A percentile compares a stretch with the other conserved stretches of the same genome.
phyloP scores from a whole-genome alignment of 2,113 vertebrate genomes.

The Xenopus borealis region DNA sequence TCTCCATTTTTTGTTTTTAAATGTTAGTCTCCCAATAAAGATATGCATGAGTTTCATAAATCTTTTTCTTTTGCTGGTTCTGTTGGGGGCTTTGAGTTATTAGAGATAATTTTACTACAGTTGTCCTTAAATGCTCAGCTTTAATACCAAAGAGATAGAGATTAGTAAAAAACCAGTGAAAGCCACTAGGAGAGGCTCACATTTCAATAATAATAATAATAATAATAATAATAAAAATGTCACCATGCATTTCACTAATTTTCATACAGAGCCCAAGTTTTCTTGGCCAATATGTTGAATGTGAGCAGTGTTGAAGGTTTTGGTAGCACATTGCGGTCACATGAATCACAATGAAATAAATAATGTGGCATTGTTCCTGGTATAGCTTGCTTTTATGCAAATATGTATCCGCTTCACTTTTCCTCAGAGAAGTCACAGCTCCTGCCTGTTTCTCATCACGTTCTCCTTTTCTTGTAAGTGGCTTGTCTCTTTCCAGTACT shows the following conservation, averaged over 20 bases:
- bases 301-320: slow-evolving; percentile 27
- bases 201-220: too few species aligned
- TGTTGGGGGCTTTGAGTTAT: too few species aligned
- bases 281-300: not conserved
- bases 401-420: slow-evolving; percentile 55
- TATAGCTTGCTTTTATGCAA: slow-evolving; percentile 49
- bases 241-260: slow-evolving; percentile 47
- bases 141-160: too few species aligned
- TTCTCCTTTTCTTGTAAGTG: slow-evolving; percentile 54
- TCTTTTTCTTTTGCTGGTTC: too few species aligned
- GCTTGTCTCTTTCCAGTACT: slow-evolving; percentile 49
- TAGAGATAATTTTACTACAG: too few species aligned
- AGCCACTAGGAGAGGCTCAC: too few species aligned
- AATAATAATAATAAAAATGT: too few species aligned
- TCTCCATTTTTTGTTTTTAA: too few species aligned
- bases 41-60: too few species aligned
- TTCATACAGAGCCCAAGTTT: not conserved
- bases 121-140: too few species aligned
- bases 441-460: slow-evolving; percentile 49
- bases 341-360: slow-evolving; percentile 58
- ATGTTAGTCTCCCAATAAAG: too few species aligned
- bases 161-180: too few species aligned
- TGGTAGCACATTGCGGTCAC: slow-evolving; percentile 52
- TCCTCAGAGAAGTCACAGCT: slow-evolving; percentile 46
- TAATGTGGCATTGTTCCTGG: slow-evolving; percentile 46